These are phyloP conservation scores for Melanchra persicariae DNA, from an alignment of 2,888 invertebrate species.

Conservation along the genomic window DNA sequence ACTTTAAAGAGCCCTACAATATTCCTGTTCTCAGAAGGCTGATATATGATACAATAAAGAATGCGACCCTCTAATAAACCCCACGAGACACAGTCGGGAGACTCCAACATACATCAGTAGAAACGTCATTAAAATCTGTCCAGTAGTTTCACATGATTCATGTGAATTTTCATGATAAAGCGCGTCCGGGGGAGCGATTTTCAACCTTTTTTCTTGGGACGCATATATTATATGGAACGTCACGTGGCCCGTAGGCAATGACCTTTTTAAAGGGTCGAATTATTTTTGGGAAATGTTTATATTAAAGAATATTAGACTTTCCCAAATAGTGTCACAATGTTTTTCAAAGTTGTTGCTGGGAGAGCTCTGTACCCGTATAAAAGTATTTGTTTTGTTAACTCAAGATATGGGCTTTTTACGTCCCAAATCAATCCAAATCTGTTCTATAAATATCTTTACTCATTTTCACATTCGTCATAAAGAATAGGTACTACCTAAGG, in stretches of 20 bases:
- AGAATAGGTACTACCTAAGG: neutral
- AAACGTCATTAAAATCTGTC: constrained; percentile 55
- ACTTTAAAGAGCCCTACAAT: neutral
- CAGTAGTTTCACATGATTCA: constrained; percentile 48
- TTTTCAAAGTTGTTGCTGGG: neutral
- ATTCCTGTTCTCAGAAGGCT: neutral
- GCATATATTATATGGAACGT: constrained; percentile 44
- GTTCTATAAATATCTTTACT: neutral
- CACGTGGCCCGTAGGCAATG: constrained; percentile 28
- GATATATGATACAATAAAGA: constrained; percentile 20
- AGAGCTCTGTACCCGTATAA: neutral
- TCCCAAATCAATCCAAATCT: constrained; percentile 10
- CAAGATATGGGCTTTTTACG: neutral
- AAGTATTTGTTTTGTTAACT: neutral
- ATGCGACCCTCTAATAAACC: constrained; percentile 23
- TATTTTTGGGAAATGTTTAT: constrained; percentile 23
- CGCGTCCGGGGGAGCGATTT: constrained; percentile 14
- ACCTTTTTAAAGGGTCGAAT: constrained; percentile 35
- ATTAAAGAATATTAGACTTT: neutral
- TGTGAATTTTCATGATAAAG: constrained; percentile 52
- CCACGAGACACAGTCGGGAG: constrained; percentile 6
- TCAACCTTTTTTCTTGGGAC: constrained; percentile 47
- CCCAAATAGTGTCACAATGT: neutral
- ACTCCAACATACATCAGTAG: constrained; percentile 27
- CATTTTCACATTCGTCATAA: neutral